A percentile compares a stretch with the other conserved stretches of the same genome.
Conservation (phyloP, 2,113 vertebrate species). For the Hemiscyllium ocellatum region DNA sequence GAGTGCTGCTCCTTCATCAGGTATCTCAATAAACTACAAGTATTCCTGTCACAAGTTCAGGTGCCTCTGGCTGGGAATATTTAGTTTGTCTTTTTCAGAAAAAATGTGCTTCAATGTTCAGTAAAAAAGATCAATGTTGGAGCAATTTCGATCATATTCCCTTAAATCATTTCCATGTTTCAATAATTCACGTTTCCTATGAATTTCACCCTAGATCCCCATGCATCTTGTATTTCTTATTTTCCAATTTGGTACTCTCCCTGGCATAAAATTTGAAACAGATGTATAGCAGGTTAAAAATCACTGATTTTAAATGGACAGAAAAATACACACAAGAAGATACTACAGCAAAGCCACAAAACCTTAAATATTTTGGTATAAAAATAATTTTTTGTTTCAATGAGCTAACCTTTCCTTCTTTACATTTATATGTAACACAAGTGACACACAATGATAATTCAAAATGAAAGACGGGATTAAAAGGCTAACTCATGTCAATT, state of each 20-base stretch:
- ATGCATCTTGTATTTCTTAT: background rate
- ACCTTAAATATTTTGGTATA: background rate
- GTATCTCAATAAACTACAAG: background rate
- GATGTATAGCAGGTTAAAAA: background rate
- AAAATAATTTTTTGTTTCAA: background rate
- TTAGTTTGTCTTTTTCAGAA: background rate
- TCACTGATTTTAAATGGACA: background rate
- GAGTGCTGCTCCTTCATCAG: too few relatives aligned
- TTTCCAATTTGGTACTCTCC: background rate
- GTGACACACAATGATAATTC: background rate
- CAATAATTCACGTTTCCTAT: background rate
- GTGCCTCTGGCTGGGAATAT: background rate
- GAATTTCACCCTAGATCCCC: background rate
- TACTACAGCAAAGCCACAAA: background rate
- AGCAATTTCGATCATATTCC: background rate
- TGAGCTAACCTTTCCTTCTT: background rate
- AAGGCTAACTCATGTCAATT: slow-evolving; percentile 23
- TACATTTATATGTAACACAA: background rate
- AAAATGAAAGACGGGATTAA: slow-evolving; percentile 26
- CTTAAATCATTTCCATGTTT: background rate
- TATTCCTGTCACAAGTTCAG: too few relatives aligned
- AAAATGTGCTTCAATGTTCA: background rate
- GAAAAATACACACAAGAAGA: background rate
- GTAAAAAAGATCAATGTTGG: background rate
- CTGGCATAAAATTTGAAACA: background rate